Conservation (phyloP, 2,797 vertebrate species). For the Neostethus bicornis region DNA sequence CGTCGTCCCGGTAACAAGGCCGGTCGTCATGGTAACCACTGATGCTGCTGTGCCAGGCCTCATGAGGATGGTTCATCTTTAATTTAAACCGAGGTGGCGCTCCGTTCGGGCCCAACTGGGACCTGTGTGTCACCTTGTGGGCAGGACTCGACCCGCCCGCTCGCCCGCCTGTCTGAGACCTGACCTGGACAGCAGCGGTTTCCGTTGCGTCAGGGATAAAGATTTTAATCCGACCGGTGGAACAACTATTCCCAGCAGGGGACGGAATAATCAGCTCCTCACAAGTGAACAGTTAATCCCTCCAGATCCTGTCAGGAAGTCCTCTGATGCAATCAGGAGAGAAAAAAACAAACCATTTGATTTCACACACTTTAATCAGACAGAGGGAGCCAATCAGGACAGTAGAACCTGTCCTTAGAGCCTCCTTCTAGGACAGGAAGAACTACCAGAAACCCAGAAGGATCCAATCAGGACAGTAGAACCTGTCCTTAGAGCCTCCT, state of each 20-base stretch:
- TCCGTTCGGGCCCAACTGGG: too few relatives aligned
- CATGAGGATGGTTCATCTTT: not conserved
- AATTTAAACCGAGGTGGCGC: too few relatives aligned
- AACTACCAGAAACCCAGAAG: too few relatives aligned
- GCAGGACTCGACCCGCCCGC: not conserved
- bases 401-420: too few relatives aligned
- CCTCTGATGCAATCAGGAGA: not conserved
- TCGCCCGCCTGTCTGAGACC: constrained; percentile 25
- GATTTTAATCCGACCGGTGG: constrained; percentile 65
- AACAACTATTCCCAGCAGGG: constrained; percentile 75
- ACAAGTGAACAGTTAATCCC: constrained; percentile 41
- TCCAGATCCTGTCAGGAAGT: constrained; percentile 17
- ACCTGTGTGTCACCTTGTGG: not conserved
- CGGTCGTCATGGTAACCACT: constrained; percentile 2
- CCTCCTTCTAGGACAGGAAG: too few relatives aligned
- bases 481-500: too few relatives aligned
- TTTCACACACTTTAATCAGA: too few relatives aligned
- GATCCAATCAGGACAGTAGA: too few relatives aligned
- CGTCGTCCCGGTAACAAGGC: too few relatives aligned
- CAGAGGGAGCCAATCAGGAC: too few relatives aligned
- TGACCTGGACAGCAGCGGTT: constrained; percentile 21
- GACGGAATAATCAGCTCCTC: constrained; percentile 33
- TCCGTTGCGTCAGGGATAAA: constrained; percentile 76
- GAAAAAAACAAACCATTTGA: too few relatives aligned
- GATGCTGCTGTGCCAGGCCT: constrained; percentile 2